Conservation (phyloP, 92 coral and sea anemone species). For the Epizoanthus illoricatus region DNA sequence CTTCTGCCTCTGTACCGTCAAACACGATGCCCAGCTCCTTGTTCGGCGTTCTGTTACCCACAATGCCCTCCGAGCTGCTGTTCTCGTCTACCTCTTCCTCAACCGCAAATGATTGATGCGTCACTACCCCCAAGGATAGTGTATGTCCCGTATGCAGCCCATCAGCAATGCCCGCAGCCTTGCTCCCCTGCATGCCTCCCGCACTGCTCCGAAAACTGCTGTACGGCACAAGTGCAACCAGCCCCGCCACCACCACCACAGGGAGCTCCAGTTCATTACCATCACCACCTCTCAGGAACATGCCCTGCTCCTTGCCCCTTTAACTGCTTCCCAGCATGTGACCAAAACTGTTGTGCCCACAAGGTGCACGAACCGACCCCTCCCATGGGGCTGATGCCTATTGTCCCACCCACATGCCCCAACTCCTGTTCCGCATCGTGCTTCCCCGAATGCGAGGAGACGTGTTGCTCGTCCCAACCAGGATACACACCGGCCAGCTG, state of each 20-base stretch:
- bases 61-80: slow-evolving; percentile 29
- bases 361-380: slow-evolving; percentile 39
- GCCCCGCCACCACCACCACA: not conserved
- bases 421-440: slow-evolving; percentile 14
- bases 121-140: not conserved
- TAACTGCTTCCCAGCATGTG: slow-evolving; percentile 26
- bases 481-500: slow-evolving; percentile 16
- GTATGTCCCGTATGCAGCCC: not conserved
- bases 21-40: slow-evolving; percentile 9
- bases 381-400: slow-evolving; percentile 22
- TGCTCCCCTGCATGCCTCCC: slow-evolving; percentile 13
- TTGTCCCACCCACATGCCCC: slow-evolving; percentile 26
- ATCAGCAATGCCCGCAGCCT: slow-evolving; percentile 18
- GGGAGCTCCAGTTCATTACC: not conserved
- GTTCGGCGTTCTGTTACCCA: slow-evolving; percentile 27
- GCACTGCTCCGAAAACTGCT: slow-evolving; percentile 24
- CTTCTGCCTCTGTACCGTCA: slow-evolving; percentile 1
- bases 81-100: not conserved
- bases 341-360: slow-evolving; percentile 33
- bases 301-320: slow-evolving; percentile 24
- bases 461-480: not conserved
- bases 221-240: not conserved
- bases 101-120: not conserved
- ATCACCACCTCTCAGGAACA: not conserved
- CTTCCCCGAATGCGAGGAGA: slow-evolving; percentile 17